Conservation (phyloP, 2,797 vertebrate genomes). For the Chelon auratus region DNA sequence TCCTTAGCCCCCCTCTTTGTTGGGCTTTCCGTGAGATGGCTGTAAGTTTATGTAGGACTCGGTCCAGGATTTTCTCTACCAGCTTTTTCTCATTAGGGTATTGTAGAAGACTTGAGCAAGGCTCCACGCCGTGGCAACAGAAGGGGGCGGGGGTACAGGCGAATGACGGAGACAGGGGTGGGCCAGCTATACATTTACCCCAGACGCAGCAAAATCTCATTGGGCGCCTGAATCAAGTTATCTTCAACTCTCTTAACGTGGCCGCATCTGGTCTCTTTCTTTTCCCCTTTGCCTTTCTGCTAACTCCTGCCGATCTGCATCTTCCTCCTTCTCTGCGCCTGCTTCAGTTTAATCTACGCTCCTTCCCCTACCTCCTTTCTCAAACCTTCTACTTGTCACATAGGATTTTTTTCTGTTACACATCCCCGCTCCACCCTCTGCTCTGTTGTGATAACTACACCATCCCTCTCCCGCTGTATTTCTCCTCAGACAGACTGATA, state of each 20-base stretch:
- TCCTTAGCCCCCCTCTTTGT: conserved; percentile 51
- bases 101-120: conserved; percentile 78
- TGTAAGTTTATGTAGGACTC: conserved; percentile 97
- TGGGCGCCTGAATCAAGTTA: conserved; percentile 64
- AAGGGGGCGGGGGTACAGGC: conserved; percentile 53
- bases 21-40: conserved; percentile 90
- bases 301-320: conserved; percentile 40
- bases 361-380: background rate
- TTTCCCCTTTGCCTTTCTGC: conserved; percentile 32
- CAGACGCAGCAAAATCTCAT: conserved; percentile 60
- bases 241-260: conserved; percentile 30
- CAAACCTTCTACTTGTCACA: background rate
- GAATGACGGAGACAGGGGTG: conserved; percentile 45
- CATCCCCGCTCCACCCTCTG: conserved; percentile 15
- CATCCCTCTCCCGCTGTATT: conserved; percentile 7
- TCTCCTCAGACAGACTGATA: conserved; percentile 44
- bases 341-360: background rate
- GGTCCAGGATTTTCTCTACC: conserved; percentile 91
- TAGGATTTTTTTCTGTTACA: background rate
- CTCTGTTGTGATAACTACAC: conserved; percentile 27
- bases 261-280: conserved; percentile 36
- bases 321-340: background rate
- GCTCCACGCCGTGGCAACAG: conserved; percentile 89
- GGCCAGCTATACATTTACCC: conserved; percentile 45
- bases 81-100: conserved; percentile 97